These are phyloP conservation scores for Rhinichthys osculus DNA, from an alignment of 2,797 vertebrate genomes.

Conservation along the genomic window DNA sequence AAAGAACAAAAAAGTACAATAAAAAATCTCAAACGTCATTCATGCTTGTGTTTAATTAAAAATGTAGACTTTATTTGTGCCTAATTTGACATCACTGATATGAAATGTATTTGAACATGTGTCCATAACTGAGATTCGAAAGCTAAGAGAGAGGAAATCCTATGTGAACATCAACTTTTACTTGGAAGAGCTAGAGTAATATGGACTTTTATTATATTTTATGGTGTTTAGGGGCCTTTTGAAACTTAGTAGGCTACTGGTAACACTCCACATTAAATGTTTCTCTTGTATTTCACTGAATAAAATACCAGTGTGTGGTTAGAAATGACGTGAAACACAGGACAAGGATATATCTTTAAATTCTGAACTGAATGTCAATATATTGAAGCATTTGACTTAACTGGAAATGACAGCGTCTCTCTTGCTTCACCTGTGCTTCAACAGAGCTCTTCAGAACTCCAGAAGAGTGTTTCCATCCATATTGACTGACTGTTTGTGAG, in stretches of 20 bases:
- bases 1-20: not conserved
- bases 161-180: not conserved
- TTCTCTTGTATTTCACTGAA: not conserved
- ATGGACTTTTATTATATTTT: not conserved
- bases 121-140: not conserved
- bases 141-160: not conserved
- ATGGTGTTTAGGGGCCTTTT: not conserved
- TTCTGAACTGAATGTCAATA: constrained; percentile 5
- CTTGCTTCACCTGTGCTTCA: not conserved
- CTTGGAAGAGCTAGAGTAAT: not conserved
- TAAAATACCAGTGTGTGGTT: not conserved
- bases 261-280: not conserved
- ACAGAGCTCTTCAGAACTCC: constrained; percentile 5
- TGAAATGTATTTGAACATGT: not conserved
- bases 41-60: not conserved
- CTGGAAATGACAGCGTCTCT: constrained; percentile 1
- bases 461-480: constrained; percentile 2
- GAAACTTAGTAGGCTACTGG: not conserved
- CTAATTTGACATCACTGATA: not conserved
- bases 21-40: not conserved
- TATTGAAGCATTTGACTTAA: not conserved
- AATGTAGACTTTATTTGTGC: not conserved
- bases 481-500: constrained; percentile 21
- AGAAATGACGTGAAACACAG: not conserved
- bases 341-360: not conserved